A percentile compares a stretch with the other conserved stretches of the same genome.
Evolutionary conservation across 1,140 invertebrate species (phyloP).

Genomic region (Rhagoletis pomonella): DNA sequence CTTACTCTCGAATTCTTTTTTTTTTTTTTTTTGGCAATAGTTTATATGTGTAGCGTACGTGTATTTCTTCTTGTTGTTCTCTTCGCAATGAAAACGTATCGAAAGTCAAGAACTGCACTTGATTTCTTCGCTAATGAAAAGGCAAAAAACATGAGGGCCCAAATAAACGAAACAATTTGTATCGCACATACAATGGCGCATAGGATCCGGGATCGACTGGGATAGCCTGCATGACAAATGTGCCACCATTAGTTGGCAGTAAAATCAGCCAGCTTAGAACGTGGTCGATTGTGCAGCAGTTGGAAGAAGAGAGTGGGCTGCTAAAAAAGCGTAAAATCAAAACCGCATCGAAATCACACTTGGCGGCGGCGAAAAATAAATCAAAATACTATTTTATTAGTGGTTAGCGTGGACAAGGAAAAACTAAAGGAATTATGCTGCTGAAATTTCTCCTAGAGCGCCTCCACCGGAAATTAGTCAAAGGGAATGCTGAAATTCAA

Average conservation of each 20-base stretch:
- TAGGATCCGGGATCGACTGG: background rate
- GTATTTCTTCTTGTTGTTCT: background rate
- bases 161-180: slow-evolving; percentile 16
- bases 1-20: background rate
- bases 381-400: background rate
- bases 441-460: background rate
- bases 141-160: background rate
- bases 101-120: slow-evolving; percentile 45
- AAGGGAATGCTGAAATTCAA: background rate
- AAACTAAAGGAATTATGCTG: background rate
- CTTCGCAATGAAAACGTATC: background rate
- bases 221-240: slow-evolving; percentile 6
- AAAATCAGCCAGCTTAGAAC: background rate
- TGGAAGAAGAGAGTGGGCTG: background rate
- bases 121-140: slow-evolving; percentile 51
- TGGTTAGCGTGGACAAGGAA: background rate
- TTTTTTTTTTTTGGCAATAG: slow-evolving; percentile 3
- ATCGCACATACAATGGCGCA: background rate
- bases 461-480: background rate
- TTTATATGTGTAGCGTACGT: background rate
- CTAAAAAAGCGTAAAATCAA: slow-evolving; percentile 30
- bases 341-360: background rate
- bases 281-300: slow-evolving; percentile 2
- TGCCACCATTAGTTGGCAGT: slow-evolving; percentile 24
- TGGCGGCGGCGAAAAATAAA: slow-evolving; percentile 20